Percentiles rank a stretch among this genome's conserved stretches.
phyloP scores from a whole-genome alignment of 2,888 invertebrate species.

The Muscina levida region DNA sequence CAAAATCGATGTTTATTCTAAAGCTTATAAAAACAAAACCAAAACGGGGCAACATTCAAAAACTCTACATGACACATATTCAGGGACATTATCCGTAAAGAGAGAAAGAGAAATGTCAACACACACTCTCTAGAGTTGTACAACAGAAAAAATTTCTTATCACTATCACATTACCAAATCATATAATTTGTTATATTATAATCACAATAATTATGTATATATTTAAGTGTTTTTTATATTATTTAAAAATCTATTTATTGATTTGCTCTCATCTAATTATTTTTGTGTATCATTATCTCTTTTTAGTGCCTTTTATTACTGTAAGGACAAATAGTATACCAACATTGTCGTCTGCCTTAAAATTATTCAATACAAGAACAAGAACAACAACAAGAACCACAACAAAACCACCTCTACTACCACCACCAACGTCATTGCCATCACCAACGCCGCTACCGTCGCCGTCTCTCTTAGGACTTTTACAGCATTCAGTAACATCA shows the following conservation, averaged over 20 bases:
- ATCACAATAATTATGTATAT: too few relatives aligned
- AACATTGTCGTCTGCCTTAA: slow-evolving; percentile 59
- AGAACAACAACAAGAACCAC: slow-evolving; percentile 46
- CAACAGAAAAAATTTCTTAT: too few relatives aligned
- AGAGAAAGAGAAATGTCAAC: too few relatives aligned
- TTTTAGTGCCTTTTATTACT: slow-evolving; percentile 66
- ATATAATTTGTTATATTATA: too few relatives aligned
- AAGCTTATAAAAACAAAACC: slow-evolving; percentile 45
- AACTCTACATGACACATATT: background rate
- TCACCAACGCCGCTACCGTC: background rate
- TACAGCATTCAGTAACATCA: background rate
- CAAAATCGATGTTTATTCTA: slow-evolving; percentile 60
- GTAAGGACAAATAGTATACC: slow-evolving; percentile 54
- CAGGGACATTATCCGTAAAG: too few relatives aligned
- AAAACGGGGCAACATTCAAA: background rate
- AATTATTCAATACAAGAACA: slow-evolving; percentile 65
- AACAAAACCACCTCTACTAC: slow-evolving; percentile 25
- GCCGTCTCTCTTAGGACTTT: background rate
- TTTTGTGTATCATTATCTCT: too few relatives aligned
- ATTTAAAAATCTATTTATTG: too few relatives aligned
- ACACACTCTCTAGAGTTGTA: too few relatives aligned
- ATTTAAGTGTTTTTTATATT: too few relatives aligned
- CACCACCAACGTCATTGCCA: slow-evolving; percentile 31
- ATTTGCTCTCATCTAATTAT: too few relatives aligned
- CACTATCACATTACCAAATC: too few relatives aligned